phyloP scores from a whole-genome alignment of 2,888 invertebrate genomes.

The Ormyrus pomaceus region DNA sequence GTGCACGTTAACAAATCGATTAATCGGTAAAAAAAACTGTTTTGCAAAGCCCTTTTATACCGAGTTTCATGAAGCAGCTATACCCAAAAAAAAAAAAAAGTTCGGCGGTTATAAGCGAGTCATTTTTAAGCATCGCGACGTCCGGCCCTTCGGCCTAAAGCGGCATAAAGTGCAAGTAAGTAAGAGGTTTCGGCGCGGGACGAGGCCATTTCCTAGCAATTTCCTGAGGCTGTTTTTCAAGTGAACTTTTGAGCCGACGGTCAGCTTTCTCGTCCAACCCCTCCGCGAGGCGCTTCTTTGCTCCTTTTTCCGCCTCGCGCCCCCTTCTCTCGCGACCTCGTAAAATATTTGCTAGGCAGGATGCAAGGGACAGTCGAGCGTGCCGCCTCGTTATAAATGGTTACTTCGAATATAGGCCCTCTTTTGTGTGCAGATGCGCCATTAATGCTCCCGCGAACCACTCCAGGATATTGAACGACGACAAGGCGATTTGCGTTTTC shows the following conservation, averaged over 20 bases:
- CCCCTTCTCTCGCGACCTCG: constrained; percentile 46
- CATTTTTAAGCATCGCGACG: constrained; percentile 31
- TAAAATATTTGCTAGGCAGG: constrained; percentile 69
- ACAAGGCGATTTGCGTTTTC: constrained; percentile 16
- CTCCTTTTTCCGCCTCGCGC: background rate
- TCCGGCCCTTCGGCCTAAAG: constrained; percentile 22
- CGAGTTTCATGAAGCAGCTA: background rate
- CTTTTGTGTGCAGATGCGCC: constrained; percentile 43
- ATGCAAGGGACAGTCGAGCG: constrained; percentile 52
- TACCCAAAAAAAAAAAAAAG: background rate
- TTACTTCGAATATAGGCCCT: constrained; percentile 63
- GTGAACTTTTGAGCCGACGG: constrained; percentile 67
- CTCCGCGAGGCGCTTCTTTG: background rate
- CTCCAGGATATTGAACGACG: constrained; percentile 49
- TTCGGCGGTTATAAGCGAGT: background rate
- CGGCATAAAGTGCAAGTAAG: constrained; percentile 18
- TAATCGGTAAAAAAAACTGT: background rate
- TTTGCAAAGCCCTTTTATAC: background rate
- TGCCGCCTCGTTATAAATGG: constrained; percentile 67
- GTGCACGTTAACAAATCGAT: background rate
- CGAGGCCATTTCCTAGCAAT: constrained; percentile 72
- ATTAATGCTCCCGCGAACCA: constrained; percentile 28
- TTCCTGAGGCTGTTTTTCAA: constrained; percentile 73
- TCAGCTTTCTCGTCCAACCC: constrained; percentile 50
- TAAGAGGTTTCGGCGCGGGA: constrained; percentile 46